A percentile compares a stretch with the other conserved stretches of the same genome.
phyloP scores from a whole-genome alignment of 2,888 invertebrate genomes.

The Aromia moschata region DNA sequence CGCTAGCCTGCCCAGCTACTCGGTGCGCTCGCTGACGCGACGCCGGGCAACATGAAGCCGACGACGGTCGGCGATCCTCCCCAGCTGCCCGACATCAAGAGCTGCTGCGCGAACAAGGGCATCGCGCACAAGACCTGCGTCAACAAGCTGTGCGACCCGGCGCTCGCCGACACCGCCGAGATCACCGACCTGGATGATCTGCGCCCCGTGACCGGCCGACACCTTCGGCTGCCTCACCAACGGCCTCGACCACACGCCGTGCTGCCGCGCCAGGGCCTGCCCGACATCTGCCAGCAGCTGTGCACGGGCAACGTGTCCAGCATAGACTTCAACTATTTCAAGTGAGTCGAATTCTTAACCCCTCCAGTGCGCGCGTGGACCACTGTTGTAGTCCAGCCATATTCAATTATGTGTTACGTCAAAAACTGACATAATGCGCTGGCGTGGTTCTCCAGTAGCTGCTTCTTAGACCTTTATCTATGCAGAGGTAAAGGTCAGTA shows the following conservation, averaged over 20 bases:
- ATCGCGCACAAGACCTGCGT: slow-evolving; percentile 79
- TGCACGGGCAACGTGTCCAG: slow-evolving; percentile 83
- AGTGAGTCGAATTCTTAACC: too few species aligned
- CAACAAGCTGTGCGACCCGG: slow-evolving; percentile 82
- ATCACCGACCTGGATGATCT: slow-evolving; percentile 88
- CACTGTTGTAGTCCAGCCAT: too few species aligned
- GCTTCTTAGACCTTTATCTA: too few species aligned
- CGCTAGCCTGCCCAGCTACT: slow-evolving; percentile 78
- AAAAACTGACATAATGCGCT: too few species aligned
- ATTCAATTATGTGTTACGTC: too few species aligned
- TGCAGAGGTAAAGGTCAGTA: too few species aligned
- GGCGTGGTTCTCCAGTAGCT: too few species aligned
- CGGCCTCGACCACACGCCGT: slow-evolving; percentile 82
- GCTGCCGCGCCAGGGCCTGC: slow-evolving; percentile 79
- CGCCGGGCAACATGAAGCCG: slow-evolving; percentile 71
- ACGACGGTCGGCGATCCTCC: slow-evolving; percentile 70
- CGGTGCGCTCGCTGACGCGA: slow-evolving; percentile 76
- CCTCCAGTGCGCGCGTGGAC: too few species aligned
- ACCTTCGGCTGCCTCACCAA: slow-evolving; percentile 84
- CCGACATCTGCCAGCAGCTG: slow-evolving; percentile 77
- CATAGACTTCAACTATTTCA: slow-evolving; percentile 83
- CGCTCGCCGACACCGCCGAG: slow-evolving; percentile 62
- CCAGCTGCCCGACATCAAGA: slow-evolving; percentile 74
- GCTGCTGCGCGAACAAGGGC: slow-evolving; percentile 75
- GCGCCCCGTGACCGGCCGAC: slow-evolving; percentile 86